Evolutionary conservation across 1,140 invertebrate species (phyloP), one percentile per base, ranked within the genome.

Genomic region (Drosophila lacteicornis): DNA sequence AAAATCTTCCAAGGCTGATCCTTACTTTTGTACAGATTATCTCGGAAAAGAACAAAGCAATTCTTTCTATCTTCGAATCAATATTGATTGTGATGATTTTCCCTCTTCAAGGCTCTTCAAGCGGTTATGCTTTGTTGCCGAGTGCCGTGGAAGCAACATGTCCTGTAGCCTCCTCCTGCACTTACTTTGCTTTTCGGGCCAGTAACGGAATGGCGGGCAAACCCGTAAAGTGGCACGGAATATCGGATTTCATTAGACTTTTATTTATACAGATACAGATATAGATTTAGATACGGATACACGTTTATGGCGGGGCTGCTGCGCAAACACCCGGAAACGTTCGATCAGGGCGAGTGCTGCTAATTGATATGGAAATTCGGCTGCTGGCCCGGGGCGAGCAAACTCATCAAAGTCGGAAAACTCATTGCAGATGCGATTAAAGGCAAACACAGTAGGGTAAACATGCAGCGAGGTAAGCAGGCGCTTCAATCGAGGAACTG

Each of bases 381-480:
- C 42, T 53, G 63, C 45, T 15, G 57, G 33, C 33, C 76, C 25
- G 42, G 15, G 58, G 38, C 63, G 15, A 56, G 42, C 46, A 69
- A 74, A 53, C 74, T 67, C 75, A 86, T 86, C 74, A 85, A 75
- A 82, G 66, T 59, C 49, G 33, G 40, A 50, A 55, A 63, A 82
- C 67, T 62, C 47, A 70, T 63, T 73, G 53, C 49, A 85, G 59
- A 74, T 68, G 61, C 79, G 68, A 88, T 75, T 80, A 84, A 88
- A 80, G 43, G 50, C 68, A 76, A 83, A 84, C 84, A 67, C 22
- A 46, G 59, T 43, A 19, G 53, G 38, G 68, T 46, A 69, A 78
- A 73, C 47, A 87, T 87, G 84, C 84, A 87, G 84, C 76, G 83
- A 88, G 83, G 84, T 88, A 88, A 87, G 83, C 55, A 51, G 47